Evolutionary conservation across 2,797 vertebrate species (phyloP).

Genomic region (Pelodytes ibericus): DNA sequence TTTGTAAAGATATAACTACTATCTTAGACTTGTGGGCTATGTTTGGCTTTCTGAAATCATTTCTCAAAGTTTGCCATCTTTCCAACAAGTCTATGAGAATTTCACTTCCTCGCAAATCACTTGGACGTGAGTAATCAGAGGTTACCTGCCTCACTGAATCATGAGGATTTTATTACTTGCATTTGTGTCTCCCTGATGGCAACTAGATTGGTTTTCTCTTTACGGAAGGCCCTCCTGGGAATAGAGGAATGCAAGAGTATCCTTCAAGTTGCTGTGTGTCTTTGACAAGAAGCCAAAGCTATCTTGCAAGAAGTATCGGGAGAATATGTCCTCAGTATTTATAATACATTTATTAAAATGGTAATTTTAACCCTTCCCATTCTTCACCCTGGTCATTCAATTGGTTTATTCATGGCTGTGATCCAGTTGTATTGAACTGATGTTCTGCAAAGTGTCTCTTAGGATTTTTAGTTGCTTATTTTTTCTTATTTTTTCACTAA

Average conservation of each 20-base stretch:
- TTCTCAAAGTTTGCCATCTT: conserved; percentile 12
- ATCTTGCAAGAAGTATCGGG: conserved; percentile 62
- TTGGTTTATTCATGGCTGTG: no score
- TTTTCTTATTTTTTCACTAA: no score
- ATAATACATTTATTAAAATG: conserved; percentile 10
- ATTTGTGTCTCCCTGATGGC: conserved; percentile 67
- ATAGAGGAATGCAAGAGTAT: conserved; percentile 68
- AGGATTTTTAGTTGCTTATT: no score
- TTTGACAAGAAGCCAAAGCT: conserved; percentile 66
- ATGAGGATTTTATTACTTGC: conserved; percentile 65
- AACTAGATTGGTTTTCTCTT: conserved; percentile 67
- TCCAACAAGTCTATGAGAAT: background rate
- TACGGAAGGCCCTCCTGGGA: conserved; percentile 61
- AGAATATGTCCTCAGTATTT: background rate
- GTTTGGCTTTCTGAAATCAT: background rate
- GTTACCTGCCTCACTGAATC: conserved; percentile 67
- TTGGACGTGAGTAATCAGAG: conserved; percentile 56
- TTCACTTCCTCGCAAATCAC: conserved; percentile 14
- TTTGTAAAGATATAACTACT: conserved; percentile 3
- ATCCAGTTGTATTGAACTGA: no score
- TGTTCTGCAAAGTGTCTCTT: no score
- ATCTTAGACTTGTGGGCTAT: background rate
- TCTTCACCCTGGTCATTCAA: no score
- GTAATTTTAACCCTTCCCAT: no score
- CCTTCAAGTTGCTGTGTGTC: conserved; percentile 68